Conservation (phyloP, 2,888 invertebrate genomes). For the Habroteleia sp. region DNA sequence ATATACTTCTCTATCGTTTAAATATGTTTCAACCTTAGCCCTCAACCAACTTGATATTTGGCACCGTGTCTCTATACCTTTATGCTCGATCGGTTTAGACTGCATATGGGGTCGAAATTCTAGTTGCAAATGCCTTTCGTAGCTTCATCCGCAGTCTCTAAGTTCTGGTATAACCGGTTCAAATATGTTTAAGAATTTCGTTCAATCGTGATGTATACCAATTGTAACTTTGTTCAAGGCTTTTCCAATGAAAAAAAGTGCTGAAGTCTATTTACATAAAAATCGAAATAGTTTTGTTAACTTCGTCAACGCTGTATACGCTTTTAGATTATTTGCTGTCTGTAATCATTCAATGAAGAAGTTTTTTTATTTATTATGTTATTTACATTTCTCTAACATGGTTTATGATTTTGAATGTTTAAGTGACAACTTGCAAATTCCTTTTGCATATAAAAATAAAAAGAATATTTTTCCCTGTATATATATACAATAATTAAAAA, state of each 20-base stretch:
- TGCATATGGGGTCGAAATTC: slow-evolving; percentile 25
- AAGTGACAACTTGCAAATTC: too few species aligned
- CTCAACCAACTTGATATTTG: slow-evolving; percentile 29
- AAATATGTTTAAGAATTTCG: slow-evolving; percentile 30
- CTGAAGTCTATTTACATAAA: slow-evolving; percentile 12
- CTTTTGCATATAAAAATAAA: too few species aligned
- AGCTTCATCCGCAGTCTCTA: slow-evolving; percentile 30
- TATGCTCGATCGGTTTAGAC: slow-evolving; percentile 10
- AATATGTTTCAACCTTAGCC: slow-evolving; percentile 47
- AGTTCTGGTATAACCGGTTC: slow-evolving; percentile 48
- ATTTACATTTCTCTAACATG: too few species aligned
- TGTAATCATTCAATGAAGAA: too few species aligned
- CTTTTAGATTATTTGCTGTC: too few species aligned
- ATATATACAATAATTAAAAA: too few species aligned
- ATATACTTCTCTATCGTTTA: slow-evolving; percentile 21
- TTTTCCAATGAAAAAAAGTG: slow-evolving; percentile 21
- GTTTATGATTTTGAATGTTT: too few species aligned
- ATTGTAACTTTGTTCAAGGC: slow-evolving; percentile 2
- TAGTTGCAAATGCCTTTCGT: slow-evolving; percentile 40
- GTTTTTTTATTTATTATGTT: too few species aligned
- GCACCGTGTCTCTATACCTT: slow-evolving; percentile 18
- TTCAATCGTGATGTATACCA: slow-evolving; percentile 4
- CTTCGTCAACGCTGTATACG: background rate
- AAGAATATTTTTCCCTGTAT: too few species aligned
- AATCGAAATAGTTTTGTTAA: slow-evolving; percentile 6